A percentile compares a stretch with the other conserved stretches of the same genome.
Evolutionary conservation across 2,797 vertebrate species (phyloP).

Genomic region (Gila robusta): DNA sequence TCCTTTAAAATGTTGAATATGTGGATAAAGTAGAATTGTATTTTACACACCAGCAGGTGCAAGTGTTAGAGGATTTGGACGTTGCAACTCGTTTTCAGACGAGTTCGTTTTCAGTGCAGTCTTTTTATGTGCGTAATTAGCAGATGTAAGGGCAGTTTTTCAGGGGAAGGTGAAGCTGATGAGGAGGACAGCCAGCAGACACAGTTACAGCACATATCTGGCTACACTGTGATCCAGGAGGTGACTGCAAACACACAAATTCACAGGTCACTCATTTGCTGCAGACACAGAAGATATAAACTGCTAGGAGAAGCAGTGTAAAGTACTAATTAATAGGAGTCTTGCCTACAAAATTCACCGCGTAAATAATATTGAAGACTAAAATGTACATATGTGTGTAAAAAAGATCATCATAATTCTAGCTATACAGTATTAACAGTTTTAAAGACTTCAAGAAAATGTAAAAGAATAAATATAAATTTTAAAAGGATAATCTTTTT

Average conservation of each 20-base stretch:
- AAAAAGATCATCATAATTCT: background rate
- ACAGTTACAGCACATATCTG: slow-evolving; percentile 53
- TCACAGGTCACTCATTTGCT: slow-evolving; percentile 54
- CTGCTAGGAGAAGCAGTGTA: background rate
- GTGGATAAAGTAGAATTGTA: background rate
- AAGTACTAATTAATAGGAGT: slow-evolving; percentile 16
- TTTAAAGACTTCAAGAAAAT: background rate
- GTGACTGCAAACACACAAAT: slow-evolving; percentile 56
- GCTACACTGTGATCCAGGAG: slow-evolving; percentile 38
- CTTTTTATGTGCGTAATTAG: slow-evolving; percentile 63
- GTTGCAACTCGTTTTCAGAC: background rate
- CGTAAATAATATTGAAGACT: background rate
- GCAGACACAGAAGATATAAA: slow-evolving; percentile 24
- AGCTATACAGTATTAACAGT: background rate
- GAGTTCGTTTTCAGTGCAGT: slow-evolving; percentile 23
- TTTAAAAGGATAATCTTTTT: background rate
- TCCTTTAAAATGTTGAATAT: background rate
- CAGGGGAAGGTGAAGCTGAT: slow-evolving; percentile 62
- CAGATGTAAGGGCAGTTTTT: slow-evolving; percentile 53
- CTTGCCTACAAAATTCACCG: background rate
- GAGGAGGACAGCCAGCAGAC: slow-evolving; percentile 42
- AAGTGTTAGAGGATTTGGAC: slow-evolving; percentile 4
- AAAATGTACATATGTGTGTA: background rate
- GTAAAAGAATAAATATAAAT: background rate
- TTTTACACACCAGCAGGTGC: background rate